These are phyloP conservation scores for Tetheella fluctuosa DNA, from an alignment of 2,888 invertebrate genomes.

Conservation along the genomic window DNA sequence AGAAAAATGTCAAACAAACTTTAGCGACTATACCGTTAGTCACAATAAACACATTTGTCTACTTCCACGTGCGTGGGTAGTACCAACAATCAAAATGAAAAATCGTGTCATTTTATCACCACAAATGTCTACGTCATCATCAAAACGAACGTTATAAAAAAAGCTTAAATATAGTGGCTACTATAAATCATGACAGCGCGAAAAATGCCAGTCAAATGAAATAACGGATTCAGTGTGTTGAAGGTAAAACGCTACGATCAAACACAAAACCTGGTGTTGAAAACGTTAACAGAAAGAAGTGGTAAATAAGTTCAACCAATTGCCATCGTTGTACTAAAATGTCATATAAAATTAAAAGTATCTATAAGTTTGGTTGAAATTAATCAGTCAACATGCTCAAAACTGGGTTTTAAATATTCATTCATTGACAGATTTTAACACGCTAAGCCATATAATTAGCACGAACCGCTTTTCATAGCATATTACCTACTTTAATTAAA, in stretches of 20 bases:
- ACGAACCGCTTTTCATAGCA: constrained; percentile 38
- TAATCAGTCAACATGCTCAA: constrained; percentile 25
- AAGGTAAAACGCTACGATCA: constrained; percentile 20
- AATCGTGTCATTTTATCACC: constrained; percentile 38
- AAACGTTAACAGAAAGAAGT: background rate
- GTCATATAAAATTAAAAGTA: too few relatives aligned
- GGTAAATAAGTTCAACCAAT: background rate
- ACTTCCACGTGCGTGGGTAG: background rate
- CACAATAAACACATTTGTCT: constrained; percentile 8
- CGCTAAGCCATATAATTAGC: constrained; percentile 42
- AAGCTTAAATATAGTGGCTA: constrained; percentile 15
- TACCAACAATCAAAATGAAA: constrained; percentile 28
- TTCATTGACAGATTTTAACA: constrained; percentile 28
- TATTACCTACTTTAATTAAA: constrained; percentile 48
- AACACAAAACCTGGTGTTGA: constrained; percentile 2
- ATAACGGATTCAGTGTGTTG: constrained; percentile 30
- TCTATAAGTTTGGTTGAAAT: background rate
- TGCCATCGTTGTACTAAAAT: background rate
- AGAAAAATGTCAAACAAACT: constrained; percentile 8
- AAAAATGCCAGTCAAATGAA: constrained; percentile 51
- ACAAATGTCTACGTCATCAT: constrained; percentile 27
- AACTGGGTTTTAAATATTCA: constrained; percentile 41
- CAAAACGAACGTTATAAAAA: constrained; percentile 42
- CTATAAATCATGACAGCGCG: constrained; percentile 56
- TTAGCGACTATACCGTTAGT: constrained; percentile 3